Evolutionary conservation across 92 coral and sea anemone species (phyloP), one percentile per base, ranked within the genome.

Genomic region (Micromussa lordhowensis): DNA sequence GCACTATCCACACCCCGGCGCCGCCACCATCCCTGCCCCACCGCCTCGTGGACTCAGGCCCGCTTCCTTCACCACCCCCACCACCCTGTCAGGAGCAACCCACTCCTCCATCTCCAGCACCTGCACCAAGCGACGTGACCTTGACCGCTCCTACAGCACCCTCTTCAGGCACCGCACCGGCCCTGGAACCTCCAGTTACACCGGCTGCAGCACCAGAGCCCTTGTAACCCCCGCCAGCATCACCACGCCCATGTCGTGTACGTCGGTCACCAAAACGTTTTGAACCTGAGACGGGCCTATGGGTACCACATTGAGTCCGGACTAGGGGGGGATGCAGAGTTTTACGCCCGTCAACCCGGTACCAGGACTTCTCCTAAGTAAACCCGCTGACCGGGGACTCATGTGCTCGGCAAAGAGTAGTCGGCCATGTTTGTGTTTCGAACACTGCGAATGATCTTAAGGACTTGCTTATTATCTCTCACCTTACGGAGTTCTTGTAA

Each of bases 251-350:
- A 18, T 79, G 81, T 59, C 91, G 89, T 75, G 74, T 59, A 36
- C 86, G 91, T 57, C 66, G 77, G 83, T 84, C 89, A 36, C 95
- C 93, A 31, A 82, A 93, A 64, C 85, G 88, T 68, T 93, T 69
- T 59, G 90, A 90, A 80, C 95, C 93, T 32, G 90, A 93, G 83
- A 90, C 91, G 75, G 91, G 95, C 83, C 58, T 29, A 57, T 90
- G 95, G 95, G 57, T 93, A 73, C 66, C 30, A 76, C 31, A 36
- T 75, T 87, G 86, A 93, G 95, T 79, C 85, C 91, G 91, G 87
- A 88, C 83, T 88, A 40, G 86, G 88, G 87, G 87, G 88, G 91
- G 78, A 85, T 72, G 88, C 79, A 84, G 81, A 73, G 76, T 74
- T 84, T 34, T 8, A 48, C 68, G 38, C 87, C 13, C 22, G 44